phyloP scores from a whole-genome alignment of 2,797 vertebrate genomes.

The Pagetopsis macropterus region DNA sequence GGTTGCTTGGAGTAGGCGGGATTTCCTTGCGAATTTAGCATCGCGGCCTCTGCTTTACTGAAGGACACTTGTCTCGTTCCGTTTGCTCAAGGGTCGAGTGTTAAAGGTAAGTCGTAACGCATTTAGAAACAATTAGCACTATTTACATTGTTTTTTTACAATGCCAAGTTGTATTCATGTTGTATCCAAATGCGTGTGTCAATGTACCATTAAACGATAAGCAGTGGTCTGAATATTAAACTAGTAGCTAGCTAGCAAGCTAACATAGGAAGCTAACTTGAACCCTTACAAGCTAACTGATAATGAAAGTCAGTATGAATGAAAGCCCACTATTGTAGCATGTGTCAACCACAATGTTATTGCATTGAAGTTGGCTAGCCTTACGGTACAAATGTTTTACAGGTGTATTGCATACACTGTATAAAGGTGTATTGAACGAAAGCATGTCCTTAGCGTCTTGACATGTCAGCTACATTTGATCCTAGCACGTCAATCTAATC shows the following conservation, averaged over 20 bases:
- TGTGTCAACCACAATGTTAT: accelerated
- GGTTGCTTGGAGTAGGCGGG: conserved; percentile 29
- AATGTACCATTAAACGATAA: background rate
- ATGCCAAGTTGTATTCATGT: accelerated
- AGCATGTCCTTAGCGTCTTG: background rate
- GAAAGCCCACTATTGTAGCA: accelerated
- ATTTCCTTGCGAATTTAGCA: conserved; percentile 67
- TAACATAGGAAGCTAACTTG: conserved; percentile 47
- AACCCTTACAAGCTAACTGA: background rate
- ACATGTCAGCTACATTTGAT: background rate
- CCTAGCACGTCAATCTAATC: background rate
- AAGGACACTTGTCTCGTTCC: conserved; percentile 74
- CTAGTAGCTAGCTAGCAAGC: conserved; percentile 14
- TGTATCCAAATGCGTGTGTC: accelerated
- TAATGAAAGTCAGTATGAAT: conserved; percentile 15
- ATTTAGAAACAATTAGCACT: accelerated
- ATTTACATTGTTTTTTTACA: accelerated
- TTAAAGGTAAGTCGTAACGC: conserved; percentile 59
- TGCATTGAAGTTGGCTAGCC: accelerated
- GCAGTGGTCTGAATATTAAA: background rate
- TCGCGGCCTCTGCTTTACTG: conserved; percentile 69
- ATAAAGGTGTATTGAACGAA: too few relatives aligned
- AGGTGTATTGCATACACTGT: too few relatives aligned
- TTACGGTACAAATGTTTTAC: too few relatives aligned
- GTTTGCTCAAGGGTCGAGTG: conserved; percentile 41